Conservation (phyloP, 2,797 vertebrate species). For the Silurus lanzhouensis region DNA sequence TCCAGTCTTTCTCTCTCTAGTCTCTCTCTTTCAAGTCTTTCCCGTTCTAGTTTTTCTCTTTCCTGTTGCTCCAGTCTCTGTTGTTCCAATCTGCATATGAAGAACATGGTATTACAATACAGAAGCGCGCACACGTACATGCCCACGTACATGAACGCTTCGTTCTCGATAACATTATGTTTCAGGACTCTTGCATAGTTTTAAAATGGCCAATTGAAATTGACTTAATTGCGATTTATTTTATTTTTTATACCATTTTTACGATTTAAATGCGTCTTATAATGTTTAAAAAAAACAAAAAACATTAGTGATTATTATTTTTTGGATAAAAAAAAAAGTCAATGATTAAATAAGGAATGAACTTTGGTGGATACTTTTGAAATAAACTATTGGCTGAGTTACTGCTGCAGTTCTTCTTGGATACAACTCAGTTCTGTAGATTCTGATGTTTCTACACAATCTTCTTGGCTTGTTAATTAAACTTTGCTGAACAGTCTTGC, state of each 20-base stretch:
- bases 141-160: neutral
- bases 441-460: too few relatives aligned
- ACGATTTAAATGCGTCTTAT: too few relatives aligned
- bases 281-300: too few relatives aligned
- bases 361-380: neutral
- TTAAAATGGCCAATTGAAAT: neutral
- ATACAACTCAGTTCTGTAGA: neutral
- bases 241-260: neutral
- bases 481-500: neutral
- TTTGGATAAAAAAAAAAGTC: too few relatives aligned
- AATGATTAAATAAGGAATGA: neutral
- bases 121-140: neutral
- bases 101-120: neutral
- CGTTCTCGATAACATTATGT: neutral
- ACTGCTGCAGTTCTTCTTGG: neutral
- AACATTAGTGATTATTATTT: too few relatives aligned
- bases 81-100: conserved; percentile 70
- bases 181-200: neutral
- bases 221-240: neutral
- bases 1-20: conserved; percentile 64
- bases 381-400: neutral
- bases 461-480: neutral
- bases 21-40: conserved; percentile 69
- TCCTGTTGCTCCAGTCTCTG: conserved; percentile 72
- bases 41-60: conserved; percentile 68